These are phyloP conservation scores for Tricholaema leucomelas DNA, from an alignment of 2,113 vertebrate species.

Conservation along the genomic window DNA sequence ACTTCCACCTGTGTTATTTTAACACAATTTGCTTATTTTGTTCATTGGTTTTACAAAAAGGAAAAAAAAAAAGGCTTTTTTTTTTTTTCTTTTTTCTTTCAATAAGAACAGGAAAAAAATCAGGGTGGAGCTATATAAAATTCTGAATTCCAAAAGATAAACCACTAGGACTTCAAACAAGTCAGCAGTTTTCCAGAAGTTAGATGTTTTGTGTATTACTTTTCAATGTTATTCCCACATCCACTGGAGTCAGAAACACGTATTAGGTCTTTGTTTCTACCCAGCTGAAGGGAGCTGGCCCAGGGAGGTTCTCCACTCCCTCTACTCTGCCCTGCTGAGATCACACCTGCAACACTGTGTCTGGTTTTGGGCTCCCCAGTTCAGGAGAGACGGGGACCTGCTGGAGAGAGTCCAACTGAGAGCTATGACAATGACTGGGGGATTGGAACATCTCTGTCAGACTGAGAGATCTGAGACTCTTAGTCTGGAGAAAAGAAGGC, in stretches of 20 bases:
- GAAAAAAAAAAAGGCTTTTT: not conserved
- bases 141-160: not conserved
- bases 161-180: not conserved
- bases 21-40: not conserved
- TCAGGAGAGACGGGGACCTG: no score
- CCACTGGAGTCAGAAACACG: not conserved
- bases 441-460: no score
- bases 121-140: not conserved
- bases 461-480: no score
- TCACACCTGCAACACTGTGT: no score
- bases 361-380: no score
- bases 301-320: no score
- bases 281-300: not conserved
- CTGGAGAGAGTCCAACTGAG: no score
- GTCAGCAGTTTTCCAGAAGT: not conserved
- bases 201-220: not conserved
- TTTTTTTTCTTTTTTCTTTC: conserved; percentile 1
- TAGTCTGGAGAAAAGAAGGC: no score
- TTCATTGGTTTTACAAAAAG: not conserved
- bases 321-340: no score
- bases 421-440: no score
- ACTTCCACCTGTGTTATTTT: not conserved
- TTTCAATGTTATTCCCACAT: not conserved
- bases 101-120: not conserved
- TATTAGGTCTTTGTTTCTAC: not conserved